Evolutionary conservation across 2,797 vertebrate species (phyloP).

Genomic region (Falco concolor): DNA sequence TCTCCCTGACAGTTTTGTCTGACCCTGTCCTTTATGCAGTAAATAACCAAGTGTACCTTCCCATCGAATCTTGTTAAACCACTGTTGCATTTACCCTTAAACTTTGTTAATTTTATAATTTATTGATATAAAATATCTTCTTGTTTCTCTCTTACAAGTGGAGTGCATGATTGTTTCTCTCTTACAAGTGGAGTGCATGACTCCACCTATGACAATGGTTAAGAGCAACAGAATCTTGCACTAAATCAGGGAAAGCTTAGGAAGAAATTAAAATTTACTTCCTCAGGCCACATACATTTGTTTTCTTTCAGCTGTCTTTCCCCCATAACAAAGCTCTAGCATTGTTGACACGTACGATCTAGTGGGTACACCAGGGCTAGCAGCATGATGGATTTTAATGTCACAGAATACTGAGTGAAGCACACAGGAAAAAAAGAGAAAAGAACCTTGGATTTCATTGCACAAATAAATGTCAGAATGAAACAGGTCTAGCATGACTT

Average conservation of each 20-base stretch:
- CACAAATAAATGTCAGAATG: constrained; percentile 23
- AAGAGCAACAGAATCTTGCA: not conserved
- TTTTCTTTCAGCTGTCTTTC: not conserved
- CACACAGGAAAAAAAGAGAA: not conserved
- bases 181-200: too few relatives aligned
- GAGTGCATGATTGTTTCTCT: too few relatives aligned
- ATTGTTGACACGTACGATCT: not conserved
- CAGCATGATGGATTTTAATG: constrained; percentile 1
- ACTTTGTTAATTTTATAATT: not conserved
- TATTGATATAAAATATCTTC: not conserved
- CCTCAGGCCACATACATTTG: not conserved
- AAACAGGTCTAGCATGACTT: constrained; percentile 4
- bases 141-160: too few relatives aligned
- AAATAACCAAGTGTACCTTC: not conserved
- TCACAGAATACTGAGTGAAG: constrained; percentile 1
- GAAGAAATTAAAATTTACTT: constrained; percentile 27
- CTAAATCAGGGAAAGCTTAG: not conserved
- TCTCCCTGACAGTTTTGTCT: too few relatives aligned
- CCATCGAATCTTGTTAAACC: not conserved
- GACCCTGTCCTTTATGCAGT: not conserved
- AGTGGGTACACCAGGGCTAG: not conserved
- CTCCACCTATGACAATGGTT: not conserved
- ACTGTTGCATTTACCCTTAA: not conserved
- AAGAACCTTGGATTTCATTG: constrained; percentile 42
- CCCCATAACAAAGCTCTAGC: not conserved